phyloP scores from a whole-genome alignment of 2,888 invertebrate species.

The Nomada ferruginata region DNA sequence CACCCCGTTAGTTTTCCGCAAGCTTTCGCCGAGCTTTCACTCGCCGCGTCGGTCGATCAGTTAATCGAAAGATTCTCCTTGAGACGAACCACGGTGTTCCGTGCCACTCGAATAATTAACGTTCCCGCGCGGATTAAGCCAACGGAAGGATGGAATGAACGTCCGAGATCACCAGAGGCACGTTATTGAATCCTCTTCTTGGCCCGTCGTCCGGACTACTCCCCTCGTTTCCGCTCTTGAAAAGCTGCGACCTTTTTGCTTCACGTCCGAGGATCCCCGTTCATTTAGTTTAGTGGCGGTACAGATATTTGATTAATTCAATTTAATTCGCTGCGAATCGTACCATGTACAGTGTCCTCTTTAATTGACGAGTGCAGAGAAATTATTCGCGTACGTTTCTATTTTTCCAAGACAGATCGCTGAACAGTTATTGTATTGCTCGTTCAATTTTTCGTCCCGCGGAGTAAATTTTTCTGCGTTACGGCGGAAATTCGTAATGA shows the following conservation, averaged over 20 bases:
- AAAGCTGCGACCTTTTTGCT: neutral
- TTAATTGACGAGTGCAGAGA: no score
- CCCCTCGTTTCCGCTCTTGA: neutral
- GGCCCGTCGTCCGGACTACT: neutral
- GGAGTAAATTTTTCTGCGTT: conserved; percentile 9
- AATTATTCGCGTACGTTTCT: neutral
- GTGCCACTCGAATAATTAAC: conserved; percentile 12
- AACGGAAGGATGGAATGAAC: neutral
- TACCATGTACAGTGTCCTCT: no score
- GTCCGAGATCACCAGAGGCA: neutral
- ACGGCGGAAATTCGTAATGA: conserved; percentile 6
- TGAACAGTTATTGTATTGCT: neutral
- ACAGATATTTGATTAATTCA: no score
- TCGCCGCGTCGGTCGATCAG: neutral
- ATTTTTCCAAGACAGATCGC: neutral
- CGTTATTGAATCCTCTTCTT: conserved; percentile 6
- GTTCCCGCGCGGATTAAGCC: neutral
- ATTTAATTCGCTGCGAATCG: no score
- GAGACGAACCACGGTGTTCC: neutral
- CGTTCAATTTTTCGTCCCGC: neutral
- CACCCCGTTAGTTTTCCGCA: conserved; percentile 56
- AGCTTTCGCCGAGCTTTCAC: conserved; percentile 37
- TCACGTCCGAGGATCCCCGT: neutral
- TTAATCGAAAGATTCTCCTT: neutral
- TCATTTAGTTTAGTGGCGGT: neutral